A percentile compares a stretch with the other conserved stretches of the same genome.
Evolutionary conservation across 2,113 vertebrate genomes (phyloP).

Genomic region (Uropsilus gracilis): DNA sequence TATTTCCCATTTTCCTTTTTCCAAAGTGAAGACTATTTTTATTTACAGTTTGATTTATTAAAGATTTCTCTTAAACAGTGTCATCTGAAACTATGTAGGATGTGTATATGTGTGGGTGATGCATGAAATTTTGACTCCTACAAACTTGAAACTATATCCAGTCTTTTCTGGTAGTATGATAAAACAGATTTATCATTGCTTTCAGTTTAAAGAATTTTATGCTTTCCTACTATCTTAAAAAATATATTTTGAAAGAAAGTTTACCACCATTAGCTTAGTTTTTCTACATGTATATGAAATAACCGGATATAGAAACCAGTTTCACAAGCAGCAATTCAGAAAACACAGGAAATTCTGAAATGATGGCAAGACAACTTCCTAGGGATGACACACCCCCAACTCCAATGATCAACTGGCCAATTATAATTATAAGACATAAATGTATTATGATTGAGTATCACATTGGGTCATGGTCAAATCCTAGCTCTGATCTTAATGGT

Average conservation of each 20-base stretch:
- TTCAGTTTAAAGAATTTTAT: neutral
- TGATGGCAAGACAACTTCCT: neutral
- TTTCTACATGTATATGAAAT: neutral
- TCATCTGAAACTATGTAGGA: neutral
- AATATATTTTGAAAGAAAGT: conserved; percentile 7
- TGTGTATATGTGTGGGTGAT: neutral
- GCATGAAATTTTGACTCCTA: neutral
- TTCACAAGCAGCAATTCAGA: neutral
- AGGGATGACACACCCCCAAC: neutral
- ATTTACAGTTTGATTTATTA: conserved; percentile 44
- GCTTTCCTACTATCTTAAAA: conserved; percentile 14
- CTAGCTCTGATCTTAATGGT: neutral
- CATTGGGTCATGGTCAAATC: neutral
- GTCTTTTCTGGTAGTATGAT: neutral
- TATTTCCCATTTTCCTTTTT: conserved; percentile 57
- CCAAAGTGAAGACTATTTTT: conserved; percentile 35
- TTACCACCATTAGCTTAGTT: neutral
- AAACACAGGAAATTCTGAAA: conserved; percentile 6
- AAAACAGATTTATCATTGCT: neutral
- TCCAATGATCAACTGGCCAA: neutral
- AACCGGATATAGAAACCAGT: conserved; percentile 6
- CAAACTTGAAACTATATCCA: neutral
- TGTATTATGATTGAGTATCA: too few species aligned
- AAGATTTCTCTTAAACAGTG: neutral
- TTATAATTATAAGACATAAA: neutral